A percentile compares a stretch with the other conserved stretches of the same genome.
Evolutionary conservation across 2,113 vertebrate genomes (phyloP).

Genomic region (Coptodon rendalli): DNA sequence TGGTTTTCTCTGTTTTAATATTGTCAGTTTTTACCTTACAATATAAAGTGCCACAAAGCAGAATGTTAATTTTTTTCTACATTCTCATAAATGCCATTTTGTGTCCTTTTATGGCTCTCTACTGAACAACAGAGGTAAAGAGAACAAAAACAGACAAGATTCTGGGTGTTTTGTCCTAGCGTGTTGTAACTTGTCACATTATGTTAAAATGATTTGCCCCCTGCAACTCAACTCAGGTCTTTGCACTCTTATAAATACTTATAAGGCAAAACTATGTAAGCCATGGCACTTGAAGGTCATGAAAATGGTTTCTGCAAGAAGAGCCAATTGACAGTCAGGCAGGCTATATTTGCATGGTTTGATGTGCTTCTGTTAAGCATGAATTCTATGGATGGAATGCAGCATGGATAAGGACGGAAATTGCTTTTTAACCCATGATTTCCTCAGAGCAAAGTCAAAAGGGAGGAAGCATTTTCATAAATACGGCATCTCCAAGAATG

Average conservation of each 20-base stretch:
- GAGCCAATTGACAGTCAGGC: background rate
- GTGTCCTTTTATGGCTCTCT: background rate
- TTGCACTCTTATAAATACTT: constrained; percentile 33
- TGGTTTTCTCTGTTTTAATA: background rate
- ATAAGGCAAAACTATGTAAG: constrained; percentile 53
- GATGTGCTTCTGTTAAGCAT: constrained; percentile 28
- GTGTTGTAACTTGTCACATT: constrained; percentile 32
- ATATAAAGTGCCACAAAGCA: background rate
- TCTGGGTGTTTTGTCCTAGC: background rate
- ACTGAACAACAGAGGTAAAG: background rate
- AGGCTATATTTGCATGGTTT: constrained; percentile 12
- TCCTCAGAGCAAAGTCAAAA: background rate
- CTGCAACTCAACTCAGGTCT: background rate
- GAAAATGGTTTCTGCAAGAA: constrained; percentile 2
- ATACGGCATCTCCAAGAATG: background rate
- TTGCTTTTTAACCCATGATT: constrained; percentile 32
- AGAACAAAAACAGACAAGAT: background rate
- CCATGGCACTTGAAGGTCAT: background rate
- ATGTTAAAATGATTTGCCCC: constrained; percentile 29
- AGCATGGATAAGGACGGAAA: constrained; percentile 13
- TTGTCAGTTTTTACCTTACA: background rate
- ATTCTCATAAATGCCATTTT: background rate
- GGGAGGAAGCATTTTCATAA: background rate
- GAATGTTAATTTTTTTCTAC: background rate
- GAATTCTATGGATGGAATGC: constrained; percentile 25